Evolutionary conservation across 1,140 invertebrate genomes (phyloP).

Genomic region (Drosophila sp.): DNA sequence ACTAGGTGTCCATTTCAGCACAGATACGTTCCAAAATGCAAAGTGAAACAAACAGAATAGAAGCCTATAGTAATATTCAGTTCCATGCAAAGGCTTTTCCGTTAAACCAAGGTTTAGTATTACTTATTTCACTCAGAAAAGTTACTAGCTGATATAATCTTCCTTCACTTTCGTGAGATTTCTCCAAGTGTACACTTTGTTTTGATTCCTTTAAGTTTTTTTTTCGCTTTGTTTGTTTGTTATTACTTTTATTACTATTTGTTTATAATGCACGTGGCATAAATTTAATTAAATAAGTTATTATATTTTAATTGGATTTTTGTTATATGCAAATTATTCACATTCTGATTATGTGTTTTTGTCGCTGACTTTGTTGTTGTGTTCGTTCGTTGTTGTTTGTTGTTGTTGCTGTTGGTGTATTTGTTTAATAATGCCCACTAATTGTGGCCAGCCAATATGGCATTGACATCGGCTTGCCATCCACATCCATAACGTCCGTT

Average conservation of each 20-base stretch:
- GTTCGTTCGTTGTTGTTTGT: too few species aligned
- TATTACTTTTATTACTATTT: constrained; percentile 15
- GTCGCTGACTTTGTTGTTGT: background rate
- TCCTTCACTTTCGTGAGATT: background rate
- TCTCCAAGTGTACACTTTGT: background rate
- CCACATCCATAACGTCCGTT: background rate
- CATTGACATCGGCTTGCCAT: background rate
- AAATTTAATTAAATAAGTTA: constrained; percentile 79
- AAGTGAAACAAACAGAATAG: too few species aligned
- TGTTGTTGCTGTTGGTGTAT: constrained; percentile 12
- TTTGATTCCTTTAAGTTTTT: background rate
- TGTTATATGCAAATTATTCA: constrained; percentile 56
- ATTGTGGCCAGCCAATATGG: constrained; percentile 30
- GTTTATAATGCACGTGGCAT: constrained; percentile 53
- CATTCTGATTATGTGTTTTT: constrained; percentile 30
- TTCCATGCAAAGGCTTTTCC: background rate
- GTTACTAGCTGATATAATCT: background rate
- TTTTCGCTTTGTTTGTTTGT: background rate
- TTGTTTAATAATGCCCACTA: constrained; percentile 38
- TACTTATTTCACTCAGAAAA: background rate
- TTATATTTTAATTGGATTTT: constrained; percentile 76
- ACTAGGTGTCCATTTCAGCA: too few species aligned
- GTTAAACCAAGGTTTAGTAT: too few species aligned
- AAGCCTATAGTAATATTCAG: too few species aligned
- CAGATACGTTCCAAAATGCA: too few species aligned